Conservation (phyloP, 1,140 invertebrate species). For the Drosophila pectinifera region DNA sequence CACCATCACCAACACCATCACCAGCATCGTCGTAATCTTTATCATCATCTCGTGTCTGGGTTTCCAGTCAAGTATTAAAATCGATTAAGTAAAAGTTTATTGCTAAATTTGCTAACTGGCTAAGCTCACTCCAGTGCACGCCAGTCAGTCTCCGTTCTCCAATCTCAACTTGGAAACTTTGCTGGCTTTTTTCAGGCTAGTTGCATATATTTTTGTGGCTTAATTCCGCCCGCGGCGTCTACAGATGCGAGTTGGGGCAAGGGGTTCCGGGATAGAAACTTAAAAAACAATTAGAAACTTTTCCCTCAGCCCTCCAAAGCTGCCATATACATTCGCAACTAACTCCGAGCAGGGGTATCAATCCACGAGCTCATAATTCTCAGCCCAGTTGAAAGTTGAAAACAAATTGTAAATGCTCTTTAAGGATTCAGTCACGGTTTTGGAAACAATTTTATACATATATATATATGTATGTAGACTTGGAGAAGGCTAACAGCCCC, state of each 20-base stretch:
- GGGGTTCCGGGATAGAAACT: slow-evolving; percentile 6
- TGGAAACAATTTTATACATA: neutral
- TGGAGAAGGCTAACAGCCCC: too few relatives aligned
- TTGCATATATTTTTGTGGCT: slow-evolving; percentile 47
- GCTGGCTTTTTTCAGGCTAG: slow-evolving; percentile 31
- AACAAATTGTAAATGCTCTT: slow-evolving; percentile 26
- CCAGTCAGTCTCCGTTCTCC: neutral
- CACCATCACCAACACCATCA: too few relatives aligned
- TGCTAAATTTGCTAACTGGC: slow-evolving; percentile 80
- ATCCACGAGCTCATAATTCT: slow-evolving; percentile 20
- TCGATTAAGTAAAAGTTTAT: slow-evolving; percentile 83
- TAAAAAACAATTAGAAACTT: slow-evolving; percentile 52
- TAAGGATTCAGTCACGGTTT: slow-evolving; percentile 12
- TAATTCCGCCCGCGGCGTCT: slow-evolving; percentile 37
- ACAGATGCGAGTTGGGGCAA: too few relatives aligned
- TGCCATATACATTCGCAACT: slow-evolving; percentile 12
- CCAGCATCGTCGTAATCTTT: slow-evolving; percentile 35
- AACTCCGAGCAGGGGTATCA: slow-evolving; percentile 12
- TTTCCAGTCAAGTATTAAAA: slow-evolving; percentile 80
- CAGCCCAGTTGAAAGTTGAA: slow-evolving; percentile 19
- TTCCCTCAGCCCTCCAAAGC: slow-evolving; percentile 4
- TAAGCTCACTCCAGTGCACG: slow-evolving; percentile 26
- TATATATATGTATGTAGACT: neutral
- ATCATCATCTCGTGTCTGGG: slow-evolving; percentile 11
- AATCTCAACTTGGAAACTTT: slow-evolving; percentile 5